phyloP scores from a whole-genome alignment of 37 sponge, comb jelly and placozoan genomes.

The Ianthella basta region DNA sequence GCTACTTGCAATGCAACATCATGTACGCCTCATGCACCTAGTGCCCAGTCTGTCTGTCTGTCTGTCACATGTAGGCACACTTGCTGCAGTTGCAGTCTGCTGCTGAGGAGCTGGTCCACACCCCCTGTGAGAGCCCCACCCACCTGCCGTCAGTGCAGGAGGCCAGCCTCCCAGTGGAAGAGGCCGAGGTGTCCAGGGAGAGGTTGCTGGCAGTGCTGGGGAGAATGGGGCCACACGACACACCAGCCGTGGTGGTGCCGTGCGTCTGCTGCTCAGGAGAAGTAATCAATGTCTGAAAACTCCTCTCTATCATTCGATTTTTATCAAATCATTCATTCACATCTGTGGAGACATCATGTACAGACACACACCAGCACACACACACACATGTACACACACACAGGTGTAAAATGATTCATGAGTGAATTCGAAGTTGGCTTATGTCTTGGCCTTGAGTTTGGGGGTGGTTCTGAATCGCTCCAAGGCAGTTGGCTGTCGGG shows the following conservation, averaged over 20 bases:
- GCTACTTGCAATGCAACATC: no score
- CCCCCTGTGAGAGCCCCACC: background rate
- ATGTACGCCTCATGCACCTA: background rate
- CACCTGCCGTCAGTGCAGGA: background rate
- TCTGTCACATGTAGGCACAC: background rate
- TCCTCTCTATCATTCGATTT: background rate
- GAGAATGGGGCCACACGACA: background rate
- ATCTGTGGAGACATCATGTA: no score
- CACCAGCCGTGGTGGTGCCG: background rate
- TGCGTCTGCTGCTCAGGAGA: conserved; percentile 61
- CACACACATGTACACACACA: background rate
- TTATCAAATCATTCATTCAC: background rate
- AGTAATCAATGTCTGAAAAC: background rate
- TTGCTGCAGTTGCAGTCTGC: conserved; percentile 9
- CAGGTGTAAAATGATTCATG: background rate
- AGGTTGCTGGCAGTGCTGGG: conserved; percentile 11
- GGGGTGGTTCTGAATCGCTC: background rate
- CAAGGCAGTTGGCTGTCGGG: background rate
- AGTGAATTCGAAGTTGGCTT: background rate
- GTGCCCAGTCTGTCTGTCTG: background rate
- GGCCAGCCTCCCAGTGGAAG: background rate
- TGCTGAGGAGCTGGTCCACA: conserved; percentile 25
- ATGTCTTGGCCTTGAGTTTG: background rate
- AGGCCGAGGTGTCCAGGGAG: background rate
- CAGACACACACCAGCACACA: no score